A percentile compares a stretch with the other conserved stretches of the same genome.
Evolutionary conservation across 2,888 invertebrate genomes (phyloP).

Genomic region (Lysandra bellargus): DNA sequence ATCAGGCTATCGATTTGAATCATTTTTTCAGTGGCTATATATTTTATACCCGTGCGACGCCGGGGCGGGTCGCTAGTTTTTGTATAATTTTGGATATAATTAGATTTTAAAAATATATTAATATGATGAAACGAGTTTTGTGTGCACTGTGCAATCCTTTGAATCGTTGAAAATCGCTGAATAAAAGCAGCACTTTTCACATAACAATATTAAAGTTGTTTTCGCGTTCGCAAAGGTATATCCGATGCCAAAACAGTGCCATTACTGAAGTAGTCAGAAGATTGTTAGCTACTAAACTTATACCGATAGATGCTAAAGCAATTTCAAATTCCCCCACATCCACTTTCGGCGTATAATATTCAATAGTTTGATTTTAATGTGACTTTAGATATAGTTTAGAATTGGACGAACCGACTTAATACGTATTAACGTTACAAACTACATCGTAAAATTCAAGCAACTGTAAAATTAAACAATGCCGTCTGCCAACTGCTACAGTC

Average conservation of each 20-base stretch:
- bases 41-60: too few relatives aligned
- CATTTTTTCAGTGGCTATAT: too few relatives aligned
- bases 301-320: slow-evolving; percentile 32
- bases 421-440: slow-evolving; percentile 39
- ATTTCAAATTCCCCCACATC: slow-evolving; percentile 32
- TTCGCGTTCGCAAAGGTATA: slow-evolving; percentile 21
- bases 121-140: not conserved
- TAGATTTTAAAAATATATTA: not conserved
- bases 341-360: slow-evolving; percentile 29
- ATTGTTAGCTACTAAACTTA: slow-evolving; percentile 32
- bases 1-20: too few relatives aligned
- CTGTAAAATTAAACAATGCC: slow-evolving; percentile 41
- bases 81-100: not conserved
- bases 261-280: slow-evolving; percentile 33
- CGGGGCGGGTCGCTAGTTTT: too few relatives aligned
- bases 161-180: not conserved
- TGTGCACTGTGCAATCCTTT: not conserved
- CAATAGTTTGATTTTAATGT: slow-evolving; percentile 34
- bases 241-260: slow-evolving; percentile 31
- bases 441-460: slow-evolving; percentile 39
- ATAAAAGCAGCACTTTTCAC: slow-evolving; percentile 10
- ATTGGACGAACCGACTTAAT: slow-evolving; percentile 34
- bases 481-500: slow-evolving; percentile 36
- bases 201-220: slow-evolving; percentile 25
- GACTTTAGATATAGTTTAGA: slow-evolving; percentile 36